Conservation (phyloP, 1,140 invertebrate genomes). For the Brachionus plicatilis region DNA sequence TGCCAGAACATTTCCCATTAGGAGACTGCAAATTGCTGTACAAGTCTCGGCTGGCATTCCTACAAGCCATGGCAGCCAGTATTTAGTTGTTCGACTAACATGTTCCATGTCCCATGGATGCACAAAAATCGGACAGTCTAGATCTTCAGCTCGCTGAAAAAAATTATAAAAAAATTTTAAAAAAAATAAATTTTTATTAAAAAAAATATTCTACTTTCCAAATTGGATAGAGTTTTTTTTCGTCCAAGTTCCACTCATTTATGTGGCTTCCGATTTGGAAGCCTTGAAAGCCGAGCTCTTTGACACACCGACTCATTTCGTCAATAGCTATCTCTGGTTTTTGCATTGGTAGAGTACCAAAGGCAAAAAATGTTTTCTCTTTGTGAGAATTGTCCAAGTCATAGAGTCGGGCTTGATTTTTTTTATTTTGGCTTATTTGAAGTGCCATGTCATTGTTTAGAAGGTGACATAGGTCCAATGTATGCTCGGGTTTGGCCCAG, state of each 20-base stretch:
- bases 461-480: conserved; percentile 58
- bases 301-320: conserved; percentile 59
- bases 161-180: not conserved
- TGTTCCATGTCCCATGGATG: conserved; percentile 57
- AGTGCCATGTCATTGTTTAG: conserved; percentile 61
- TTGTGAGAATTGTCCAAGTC: not conserved
- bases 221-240: conserved; percentile 58
- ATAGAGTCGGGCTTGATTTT: conserved; percentile 43
- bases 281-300: conserved; percentile 59
- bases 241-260: conserved; percentile 63
- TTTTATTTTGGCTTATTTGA: conserved; percentile 56
- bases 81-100: conserved; percentile 58
- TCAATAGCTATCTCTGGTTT: conserved; percentile 59
- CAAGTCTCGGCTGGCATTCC: conserved; percentile 64
- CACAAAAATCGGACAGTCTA: conserved; percentile 59
- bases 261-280: conserved; percentile 64
- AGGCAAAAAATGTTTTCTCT: conserved; percentile 56
- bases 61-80: conserved; percentile 65
- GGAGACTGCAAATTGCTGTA: conserved; percentile 59
- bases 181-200: not conserved
- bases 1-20: conserved; percentile 62
- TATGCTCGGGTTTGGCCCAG: conserved; percentile 62
- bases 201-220: conserved; percentile 57
- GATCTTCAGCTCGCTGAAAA: conserved; percentile 58
- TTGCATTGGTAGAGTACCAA: conserved; percentile 63